Evolutionary conservation across 1,140 invertebrate species (phyloP).

Genomic region (Heterodera carotae): DNA sequence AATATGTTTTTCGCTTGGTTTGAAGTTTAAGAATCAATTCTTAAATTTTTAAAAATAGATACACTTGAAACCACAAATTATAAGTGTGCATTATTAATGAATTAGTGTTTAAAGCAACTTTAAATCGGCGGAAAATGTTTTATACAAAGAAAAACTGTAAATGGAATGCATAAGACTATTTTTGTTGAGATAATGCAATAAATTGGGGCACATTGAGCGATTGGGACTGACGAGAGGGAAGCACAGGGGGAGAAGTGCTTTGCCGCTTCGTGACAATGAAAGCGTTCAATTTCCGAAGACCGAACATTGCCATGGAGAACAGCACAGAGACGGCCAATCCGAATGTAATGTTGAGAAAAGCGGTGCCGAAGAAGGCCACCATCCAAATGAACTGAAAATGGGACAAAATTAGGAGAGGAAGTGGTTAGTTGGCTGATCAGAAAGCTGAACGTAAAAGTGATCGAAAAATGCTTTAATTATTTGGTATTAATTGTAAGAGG

Average conservation of each 20-base stretch:
- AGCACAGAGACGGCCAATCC: slow-evolving; percentile 20
- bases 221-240: background rate
- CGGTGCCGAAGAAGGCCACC: slow-evolving; percentile 15
- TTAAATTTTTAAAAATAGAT: too few species aligned
- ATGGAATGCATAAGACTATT: background rate
- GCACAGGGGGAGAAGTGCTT: background rate
- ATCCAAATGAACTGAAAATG: slow-evolving; percentile 25
- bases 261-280: background rate
- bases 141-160: too few species aligned
- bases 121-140: too few species aligned
- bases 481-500: too few species aligned
- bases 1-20: too few species aligned
- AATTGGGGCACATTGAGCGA: background rate
- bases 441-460: too few species aligned
- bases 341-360: slow-evolving; percentile 27
- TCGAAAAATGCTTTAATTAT: too few species aligned
- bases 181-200: background rate
- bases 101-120: too few species aligned
- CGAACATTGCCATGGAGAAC: slow-evolving; percentile 13
- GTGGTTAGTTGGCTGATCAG: too few species aligned
- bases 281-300: background rate
- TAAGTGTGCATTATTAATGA: too few species aligned
- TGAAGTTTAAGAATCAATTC: too few species aligned
- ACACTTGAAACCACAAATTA: too few species aligned
- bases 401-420: background rate